These are phyloP conservation scores for Mesorhabditis belari DNA, from an alignment of 2,888 invertebrate genomes.

Conservation along the genomic window DNA sequence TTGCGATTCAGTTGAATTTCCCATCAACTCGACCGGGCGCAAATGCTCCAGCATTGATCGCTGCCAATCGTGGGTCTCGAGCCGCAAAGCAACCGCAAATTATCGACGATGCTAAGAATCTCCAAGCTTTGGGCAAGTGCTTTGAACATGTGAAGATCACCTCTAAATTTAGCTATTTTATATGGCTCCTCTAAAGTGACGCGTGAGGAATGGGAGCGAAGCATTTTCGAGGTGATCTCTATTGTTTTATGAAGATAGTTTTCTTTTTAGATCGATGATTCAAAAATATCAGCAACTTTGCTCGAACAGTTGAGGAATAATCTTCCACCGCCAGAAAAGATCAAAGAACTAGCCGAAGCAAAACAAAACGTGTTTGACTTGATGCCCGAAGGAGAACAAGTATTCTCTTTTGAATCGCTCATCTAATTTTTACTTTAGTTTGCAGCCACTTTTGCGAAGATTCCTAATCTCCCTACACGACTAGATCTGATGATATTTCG, in stretches of 20 bases:
- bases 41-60: conserved; percentile 1
- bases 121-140: conserved; percentile 31
- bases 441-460: conserved; percentile 67
- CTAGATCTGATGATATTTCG: conserved; percentile 83
- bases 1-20: conserved; percentile 65
- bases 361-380: conserved; percentile 56
- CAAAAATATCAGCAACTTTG: no score
- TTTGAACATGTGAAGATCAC: not conserved
- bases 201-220: conserved; percentile 62
- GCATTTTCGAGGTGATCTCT: conserved; percentile 64
- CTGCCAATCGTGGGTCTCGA: conserved; percentile 55
- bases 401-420: not conserved
- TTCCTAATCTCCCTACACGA: conserved; percentile 59
- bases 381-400: conserved; percentile 76
- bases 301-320: conserved; percentile 83
- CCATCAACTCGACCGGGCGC: conserved; percentile 65
- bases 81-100: conserved; percentile 30
- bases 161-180: conserved; percentile 58
- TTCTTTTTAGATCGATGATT: conserved; percentile 5
- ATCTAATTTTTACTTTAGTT: conserved; percentile 58
- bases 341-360: conserved; percentile 68
- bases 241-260: not conserved
- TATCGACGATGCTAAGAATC: conserved; percentile 34
- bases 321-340: conserved; percentile 81
- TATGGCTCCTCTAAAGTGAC: conserved; percentile 59